phyloP scores from a whole-genome alignment of 2,888 invertebrate species.

The Spicauda simplicius region DNA sequence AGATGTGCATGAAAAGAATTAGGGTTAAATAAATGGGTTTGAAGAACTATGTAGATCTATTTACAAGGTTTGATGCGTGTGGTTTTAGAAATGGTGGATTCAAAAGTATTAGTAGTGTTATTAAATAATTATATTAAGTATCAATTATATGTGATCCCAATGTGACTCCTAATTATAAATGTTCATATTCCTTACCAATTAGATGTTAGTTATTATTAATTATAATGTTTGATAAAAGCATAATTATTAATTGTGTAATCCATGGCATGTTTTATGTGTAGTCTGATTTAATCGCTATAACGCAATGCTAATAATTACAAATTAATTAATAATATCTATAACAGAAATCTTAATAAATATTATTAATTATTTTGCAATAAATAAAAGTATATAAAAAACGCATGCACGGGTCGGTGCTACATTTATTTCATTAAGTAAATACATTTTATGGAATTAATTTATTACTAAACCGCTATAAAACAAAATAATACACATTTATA shows the following conservation, averaged over 20 bases:
- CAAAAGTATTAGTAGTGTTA: slow-evolving; percentile 38
- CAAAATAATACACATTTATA: too few relatives aligned
- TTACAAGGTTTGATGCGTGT: slow-evolving; percentile 2
- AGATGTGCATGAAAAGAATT: neutral
- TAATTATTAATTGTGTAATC: neutral
- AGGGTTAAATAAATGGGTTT: neutral
- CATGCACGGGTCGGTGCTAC: too few relatives aligned
- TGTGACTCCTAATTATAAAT: slow-evolving; percentile 60
- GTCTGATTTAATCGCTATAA: too few relatives aligned
- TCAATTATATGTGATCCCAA: slow-evolving; percentile 62
- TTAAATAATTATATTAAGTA: slow-evolving; percentile 26
- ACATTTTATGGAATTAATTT: too few relatives aligned
- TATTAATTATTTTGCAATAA: too few relatives aligned
- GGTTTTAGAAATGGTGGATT: slow-evolving; percentile 12
- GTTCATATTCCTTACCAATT: slow-evolving; percentile 47
- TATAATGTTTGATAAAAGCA: slow-evolving; percentile 8
- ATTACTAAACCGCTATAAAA: too few relatives aligned
- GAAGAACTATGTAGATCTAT: slow-evolving; percentile 1
- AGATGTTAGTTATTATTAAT: slow-evolving; percentile 41
- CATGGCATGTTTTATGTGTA: neutral
- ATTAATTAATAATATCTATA: too few relatives aligned
- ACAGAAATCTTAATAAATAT: too few relatives aligned
- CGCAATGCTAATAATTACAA: too few relatives aligned
- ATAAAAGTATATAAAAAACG: too few relatives aligned
- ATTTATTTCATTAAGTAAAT: too few relatives aligned